Conservation (phyloP, 2,888 invertebrate genomes). For the Sabatieria punctata region DNA sequence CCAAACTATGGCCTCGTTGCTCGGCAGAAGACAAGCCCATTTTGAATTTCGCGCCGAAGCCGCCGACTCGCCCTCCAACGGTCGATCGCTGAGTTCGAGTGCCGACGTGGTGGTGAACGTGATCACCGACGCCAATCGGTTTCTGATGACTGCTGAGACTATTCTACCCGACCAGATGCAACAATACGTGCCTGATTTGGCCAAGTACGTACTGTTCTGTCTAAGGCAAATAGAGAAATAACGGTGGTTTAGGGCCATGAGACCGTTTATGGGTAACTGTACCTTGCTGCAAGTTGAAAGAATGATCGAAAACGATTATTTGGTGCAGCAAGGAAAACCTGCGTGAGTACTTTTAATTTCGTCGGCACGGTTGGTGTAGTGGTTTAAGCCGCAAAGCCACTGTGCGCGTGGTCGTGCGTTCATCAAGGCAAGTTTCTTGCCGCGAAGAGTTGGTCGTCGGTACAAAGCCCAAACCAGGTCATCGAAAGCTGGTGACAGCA, state of each 20-base stretch:
- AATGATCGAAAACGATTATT: slow-evolving; percentile 17
- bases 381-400: too few species aligned
- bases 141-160: slow-evolving; percentile 21
- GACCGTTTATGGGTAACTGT: slow-evolving; percentile 23
- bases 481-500: too few species aligned
- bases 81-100: slow-evolving; percentile 18
- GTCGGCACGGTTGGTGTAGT: background rate
- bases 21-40: background rate
- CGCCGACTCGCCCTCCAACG: slow-evolving; percentile 22
- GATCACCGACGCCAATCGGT: slow-evolving; percentile 15
- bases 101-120: slow-evolving; percentile 15
- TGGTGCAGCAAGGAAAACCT: slow-evolving; percentile 13
- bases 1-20: background rate
- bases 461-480: too few species aligned
- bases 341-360: background rate
- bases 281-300: slow-evolving; percentile 22
- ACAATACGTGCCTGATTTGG: slow-evolving; percentile 15
- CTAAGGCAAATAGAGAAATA: too few species aligned
- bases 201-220: slow-evolving; percentile 14
- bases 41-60: slow-evolving; percentile 17
- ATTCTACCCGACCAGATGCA: slow-evolving; percentile 20
- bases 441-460: too few species aligned
- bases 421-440: too few species aligned
- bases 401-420: too few species aligned
- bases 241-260: slow-evolving; percentile 17